Percentiles rank a stretch among this genome's conserved stretches.
phyloP scores from a whole-genome alignment of 2,113 vertebrate genomes.

The Eulemur rufifrons region DNA sequence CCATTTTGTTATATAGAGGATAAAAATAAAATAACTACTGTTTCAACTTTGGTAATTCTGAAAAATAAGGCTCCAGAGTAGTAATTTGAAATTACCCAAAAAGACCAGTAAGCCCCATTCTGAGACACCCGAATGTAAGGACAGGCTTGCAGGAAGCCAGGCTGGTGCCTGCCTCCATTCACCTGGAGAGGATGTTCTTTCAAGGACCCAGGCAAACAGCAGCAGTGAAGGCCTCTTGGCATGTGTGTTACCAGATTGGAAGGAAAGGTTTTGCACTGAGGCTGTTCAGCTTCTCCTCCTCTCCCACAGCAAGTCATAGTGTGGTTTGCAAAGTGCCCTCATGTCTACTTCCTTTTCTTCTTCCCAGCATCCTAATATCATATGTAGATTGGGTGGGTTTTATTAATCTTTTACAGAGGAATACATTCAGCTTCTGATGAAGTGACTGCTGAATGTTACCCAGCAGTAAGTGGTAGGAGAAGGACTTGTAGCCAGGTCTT shows the following conservation, averaged over 20 bases:
- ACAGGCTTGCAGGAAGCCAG: neutral
- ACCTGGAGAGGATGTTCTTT: neutral
- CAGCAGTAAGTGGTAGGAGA: neutral
- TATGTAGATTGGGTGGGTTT: neutral
- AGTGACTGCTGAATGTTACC: neutral
- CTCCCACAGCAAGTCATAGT: neutral
- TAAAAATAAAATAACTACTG: neutral
- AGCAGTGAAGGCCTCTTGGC: neutral
- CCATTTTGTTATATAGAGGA: neutral
- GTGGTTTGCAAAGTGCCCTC: neutral
- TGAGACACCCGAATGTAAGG: neutral
- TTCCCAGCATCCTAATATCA: neutral
- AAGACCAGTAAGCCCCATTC: neutral
- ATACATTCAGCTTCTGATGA: neutral
- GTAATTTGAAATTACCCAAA: neutral
- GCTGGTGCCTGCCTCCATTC: neutral
- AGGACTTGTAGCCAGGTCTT: neutral
- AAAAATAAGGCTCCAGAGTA: neutral
- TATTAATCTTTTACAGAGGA: neutral
- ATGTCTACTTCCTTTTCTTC: neutral
- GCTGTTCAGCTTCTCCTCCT: neutral
- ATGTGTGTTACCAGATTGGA: neutral
- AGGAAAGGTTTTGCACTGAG: neutral
- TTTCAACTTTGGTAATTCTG: neutral
- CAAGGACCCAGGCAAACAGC: neutral